A percentile compares a stretch with the other conserved stretches of the same genome.
Evolutionary conservation across 1,140 invertebrate genomes (phyloP).

Genomic region (Trichoplusia ni): DNA sequence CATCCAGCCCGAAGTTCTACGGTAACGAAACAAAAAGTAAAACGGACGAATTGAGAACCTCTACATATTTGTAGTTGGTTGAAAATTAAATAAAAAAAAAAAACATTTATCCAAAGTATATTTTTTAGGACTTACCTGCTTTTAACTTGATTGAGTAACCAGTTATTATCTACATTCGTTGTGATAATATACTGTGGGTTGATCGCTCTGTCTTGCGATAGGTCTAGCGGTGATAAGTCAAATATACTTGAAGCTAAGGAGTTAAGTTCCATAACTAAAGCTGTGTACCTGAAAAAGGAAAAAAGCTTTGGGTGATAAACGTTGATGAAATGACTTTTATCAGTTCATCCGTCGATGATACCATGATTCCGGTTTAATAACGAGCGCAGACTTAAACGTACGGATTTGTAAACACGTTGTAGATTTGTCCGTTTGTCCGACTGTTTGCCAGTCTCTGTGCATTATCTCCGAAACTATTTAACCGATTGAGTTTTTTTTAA

Average conservation of each 20-base stretch:
- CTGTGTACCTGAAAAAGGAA: constrained; percentile 55
- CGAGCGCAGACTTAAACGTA: too few relatives aligned
- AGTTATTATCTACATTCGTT: constrained; percentile 62
- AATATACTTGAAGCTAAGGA: constrained; percentile 65
- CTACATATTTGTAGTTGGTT: too few relatives aligned
- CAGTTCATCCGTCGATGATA: too few relatives aligned
- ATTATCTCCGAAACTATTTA: neutral
- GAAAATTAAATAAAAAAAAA: neutral
- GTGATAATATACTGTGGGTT: constrained; percentile 70
- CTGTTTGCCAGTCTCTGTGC: neutral
- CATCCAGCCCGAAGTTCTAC: too few relatives aligned
- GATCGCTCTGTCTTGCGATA: constrained; percentile 68
- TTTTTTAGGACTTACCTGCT: constrained; percentile 58
- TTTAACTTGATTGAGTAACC: constrained; percentile 72
- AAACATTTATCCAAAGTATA: too few relatives aligned
- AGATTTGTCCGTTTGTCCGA: too few relatives aligned
- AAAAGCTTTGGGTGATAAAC: neutral
- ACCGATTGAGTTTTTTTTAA: too few relatives aligned
- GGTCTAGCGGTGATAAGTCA: constrained; percentile 73
- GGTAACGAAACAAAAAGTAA: too few relatives aligned
- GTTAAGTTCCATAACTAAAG: constrained; percentile 67
- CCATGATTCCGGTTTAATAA: too few relatives aligned
- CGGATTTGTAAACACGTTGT: too few relatives aligned
- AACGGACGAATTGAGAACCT: too few relatives aligned
- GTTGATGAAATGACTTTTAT: too few relatives aligned